A percentile compares a stretch with the other conserved stretches of the same genome.
These are phyloP conservation scores for Sphenodon punctatus DNA, from an alignment of 2,797 vertebrate species.

Conservation along the genomic window DNA sequence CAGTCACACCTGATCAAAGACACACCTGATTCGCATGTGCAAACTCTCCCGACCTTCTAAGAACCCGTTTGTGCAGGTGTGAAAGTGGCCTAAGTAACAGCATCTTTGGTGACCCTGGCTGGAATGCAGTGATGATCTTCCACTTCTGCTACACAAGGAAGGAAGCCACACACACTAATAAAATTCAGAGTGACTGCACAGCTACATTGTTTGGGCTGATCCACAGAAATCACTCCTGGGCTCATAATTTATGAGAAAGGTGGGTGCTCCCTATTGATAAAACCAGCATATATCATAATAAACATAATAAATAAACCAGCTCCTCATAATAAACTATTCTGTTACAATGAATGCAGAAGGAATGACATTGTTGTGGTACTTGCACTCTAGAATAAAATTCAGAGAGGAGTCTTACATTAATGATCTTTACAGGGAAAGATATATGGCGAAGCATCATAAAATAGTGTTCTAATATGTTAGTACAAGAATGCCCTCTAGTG, in stretches of 20 bases:
- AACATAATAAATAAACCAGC: too few species aligned
- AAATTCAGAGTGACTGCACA: too few species aligned
- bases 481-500: constrained; percentile 56
- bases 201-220: background rate
- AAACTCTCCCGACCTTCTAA: too few species aligned
- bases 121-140: background rate
- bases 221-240: background rate
- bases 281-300: too few species aligned
- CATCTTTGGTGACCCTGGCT: background rate
- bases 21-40: too few species aligned
- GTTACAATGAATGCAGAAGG: rapidly evolving
- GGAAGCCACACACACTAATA: background rate
- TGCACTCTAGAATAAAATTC: rapidly evolving
- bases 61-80: background rate
- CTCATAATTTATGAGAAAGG: rapidly evolving
- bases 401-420: rapidly evolving
- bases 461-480: background rate
- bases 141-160: too few species aligned
- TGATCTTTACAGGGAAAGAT: background rate
- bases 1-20: too few species aligned
- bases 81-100: background rate
- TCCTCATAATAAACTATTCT: too few species aligned
- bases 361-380: rapidly evolving
- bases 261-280: rapidly evolving
- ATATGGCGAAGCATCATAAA: rapidly evolving